Evolutionary conservation across 2,797 vertebrate genomes (phyloP).

Genomic region (Sebastes elongatus): DNA sequence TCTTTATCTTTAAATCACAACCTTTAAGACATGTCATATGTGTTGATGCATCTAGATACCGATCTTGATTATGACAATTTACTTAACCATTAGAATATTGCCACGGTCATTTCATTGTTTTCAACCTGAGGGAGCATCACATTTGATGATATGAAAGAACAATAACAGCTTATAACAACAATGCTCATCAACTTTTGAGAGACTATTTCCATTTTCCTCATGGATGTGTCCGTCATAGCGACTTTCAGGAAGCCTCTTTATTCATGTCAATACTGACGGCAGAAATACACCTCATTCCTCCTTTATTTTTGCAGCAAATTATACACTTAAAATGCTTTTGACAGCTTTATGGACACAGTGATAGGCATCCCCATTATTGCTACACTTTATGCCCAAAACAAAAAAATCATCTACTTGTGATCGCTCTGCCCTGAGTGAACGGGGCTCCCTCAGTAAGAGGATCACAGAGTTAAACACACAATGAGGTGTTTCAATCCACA

Average conservation of each 20-base stretch:
- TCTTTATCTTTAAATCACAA: not conserved
- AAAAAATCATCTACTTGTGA: constrained; percentile 19
- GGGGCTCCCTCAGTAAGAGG: constrained; percentile 53
- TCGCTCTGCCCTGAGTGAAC: constrained; percentile 32
- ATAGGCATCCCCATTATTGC: not conserved
- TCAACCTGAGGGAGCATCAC: not conserved
- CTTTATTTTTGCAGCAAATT: constrained; percentile 12
- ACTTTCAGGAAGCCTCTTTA: not conserved
- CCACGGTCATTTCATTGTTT: not conserved
- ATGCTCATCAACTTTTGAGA: not conserved
- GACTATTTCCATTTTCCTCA: not conserved
- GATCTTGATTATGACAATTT: not conserved
- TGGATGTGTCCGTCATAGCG: not conserved
- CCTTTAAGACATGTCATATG: not conserved
- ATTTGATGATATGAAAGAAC: not conserved
- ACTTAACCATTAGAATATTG: not conserved
- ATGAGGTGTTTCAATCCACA: constrained; percentile 65
- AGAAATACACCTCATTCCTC: not conserved
- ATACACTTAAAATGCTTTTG: constrained; percentile 10
- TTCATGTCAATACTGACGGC: not conserved
- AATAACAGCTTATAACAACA: not conserved
- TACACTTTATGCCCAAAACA: not conserved
- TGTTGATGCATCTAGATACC: not conserved
- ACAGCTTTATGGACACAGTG: not conserved
- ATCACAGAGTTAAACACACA: constrained; percentile 79